Evolutionary conservation across 35 echinoderm and acorn worm species (phyloP).

Genomic region (Apostichopus californicus): DNA sequence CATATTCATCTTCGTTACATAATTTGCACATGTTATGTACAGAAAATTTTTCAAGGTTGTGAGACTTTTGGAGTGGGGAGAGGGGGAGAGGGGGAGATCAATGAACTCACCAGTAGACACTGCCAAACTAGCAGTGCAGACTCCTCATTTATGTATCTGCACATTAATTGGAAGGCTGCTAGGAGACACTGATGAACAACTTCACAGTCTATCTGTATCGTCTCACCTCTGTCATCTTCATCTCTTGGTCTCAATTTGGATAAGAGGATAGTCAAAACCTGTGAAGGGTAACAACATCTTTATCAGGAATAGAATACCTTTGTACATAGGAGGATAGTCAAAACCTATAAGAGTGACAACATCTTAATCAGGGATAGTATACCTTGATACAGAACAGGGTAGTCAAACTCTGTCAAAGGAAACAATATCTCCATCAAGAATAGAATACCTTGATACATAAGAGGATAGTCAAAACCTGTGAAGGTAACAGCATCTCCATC

Average conservation of each 20-base stretch:
- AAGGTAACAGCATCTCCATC: not conserved
- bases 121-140: slow-evolving; percentile 55
- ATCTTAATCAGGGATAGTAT: not conserved
- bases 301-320: not conserved
- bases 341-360: slow-evolving; percentile 36
- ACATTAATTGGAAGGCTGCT: slow-evolving; percentile 60
- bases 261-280: slow-evolving; percentile 63
- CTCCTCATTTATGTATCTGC: slow-evolving; percentile 57
- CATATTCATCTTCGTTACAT: too few species aligned
- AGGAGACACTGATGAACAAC: slow-evolving; percentile 58
- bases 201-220: slow-evolving; percentile 47
- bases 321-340: slow-evolving; percentile 34
- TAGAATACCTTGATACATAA: slow-evolving; percentile 4
- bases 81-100: not conserved
- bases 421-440: not conserved
- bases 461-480: slow-evolving; percentile 51
- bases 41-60: too few species aligned
- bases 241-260: slow-evolving; percentile 52
- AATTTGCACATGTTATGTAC: too few species aligned
- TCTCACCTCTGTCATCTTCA: too few species aligned
- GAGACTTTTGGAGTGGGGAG: too few species aligned
- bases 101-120: slow-evolving; percentile 56
- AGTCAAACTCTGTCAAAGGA: slow-evolving; percentile 4
- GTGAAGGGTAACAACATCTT: not conserved
- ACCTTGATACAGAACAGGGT: slow-evolving; percentile 31